Evolutionary conservation across 1,140 invertebrate genomes (phyloP).

Genomic region (Drosophila pruinosa): DNA sequence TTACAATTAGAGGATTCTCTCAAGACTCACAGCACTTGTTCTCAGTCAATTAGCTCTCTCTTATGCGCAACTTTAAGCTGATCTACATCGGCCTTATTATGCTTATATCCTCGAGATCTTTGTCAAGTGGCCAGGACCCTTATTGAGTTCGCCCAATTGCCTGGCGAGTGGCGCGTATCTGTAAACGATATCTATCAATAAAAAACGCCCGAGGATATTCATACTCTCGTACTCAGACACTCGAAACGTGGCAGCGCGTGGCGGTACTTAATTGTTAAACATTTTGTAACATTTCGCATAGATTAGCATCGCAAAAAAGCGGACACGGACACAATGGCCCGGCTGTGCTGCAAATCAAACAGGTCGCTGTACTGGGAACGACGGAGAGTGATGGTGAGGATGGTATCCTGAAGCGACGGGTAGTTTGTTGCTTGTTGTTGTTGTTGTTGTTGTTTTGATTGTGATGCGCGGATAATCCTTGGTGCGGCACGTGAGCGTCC

Average conservation of each 20-base stretch:
- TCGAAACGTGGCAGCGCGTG: conserved; percentile 78
- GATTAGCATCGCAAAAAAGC: conserved; percentile 81
- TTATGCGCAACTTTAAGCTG: conserved; percentile 43
- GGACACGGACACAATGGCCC: conserved; percentile 8
- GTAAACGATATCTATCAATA: conserved; percentile 72
- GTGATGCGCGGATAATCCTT: conserved; percentile 75
- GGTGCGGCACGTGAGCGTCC: conserved; percentile 60
- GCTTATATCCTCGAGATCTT: neutral
- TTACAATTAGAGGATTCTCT: conserved; percentile 1
- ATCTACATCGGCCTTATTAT: conserved; percentile 26
- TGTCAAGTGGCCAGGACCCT: conserved; percentile 46
- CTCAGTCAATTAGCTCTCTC: conserved; percentile 52
- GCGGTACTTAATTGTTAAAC: conserved; percentile 81
- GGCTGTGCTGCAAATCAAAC: conserved; percentile 69
- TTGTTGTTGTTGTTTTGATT: conserved; percentile 66
- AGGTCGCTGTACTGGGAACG: conserved; percentile 49
- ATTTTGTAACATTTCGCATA: conserved; percentile 81
- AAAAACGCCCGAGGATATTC: conserved; percentile 46
- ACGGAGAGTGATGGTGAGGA: neutral
- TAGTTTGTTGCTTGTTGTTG: conserved; percentile 62
- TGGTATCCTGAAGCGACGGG: conserved; percentile 38
- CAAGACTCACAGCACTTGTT: conserved; percentile 37
- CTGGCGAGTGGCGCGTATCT: conserved; percentile 55
- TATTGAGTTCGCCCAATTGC: conserved; percentile 37
- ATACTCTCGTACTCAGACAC: conserved; percentile 35